These are phyloP conservation scores for Nomada flava DNA, from an alignment of 2,888 invertebrate genomes.

Conservation along the genomic window DNA sequence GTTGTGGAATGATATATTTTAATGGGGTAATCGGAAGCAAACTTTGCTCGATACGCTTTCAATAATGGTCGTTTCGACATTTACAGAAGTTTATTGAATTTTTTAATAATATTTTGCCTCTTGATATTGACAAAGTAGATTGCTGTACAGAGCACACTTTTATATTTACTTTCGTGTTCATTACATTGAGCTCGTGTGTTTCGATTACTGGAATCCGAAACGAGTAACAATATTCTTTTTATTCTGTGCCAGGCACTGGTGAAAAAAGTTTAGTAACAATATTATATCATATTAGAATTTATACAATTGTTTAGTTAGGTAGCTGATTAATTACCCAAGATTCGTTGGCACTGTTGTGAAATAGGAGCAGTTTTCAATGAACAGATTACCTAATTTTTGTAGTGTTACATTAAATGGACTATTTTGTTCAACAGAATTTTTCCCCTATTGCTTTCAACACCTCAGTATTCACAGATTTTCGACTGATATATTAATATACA, in stretches of 20 bases:
- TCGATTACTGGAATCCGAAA: too few relatives aligned
- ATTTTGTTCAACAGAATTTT: neutral
- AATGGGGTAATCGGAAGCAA: neutral
- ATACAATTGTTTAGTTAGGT: too few relatives aligned
- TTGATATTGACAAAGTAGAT: neutral
- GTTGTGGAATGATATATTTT: neutral
- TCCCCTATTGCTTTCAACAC: neutral
- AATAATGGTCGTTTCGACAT: neutral
- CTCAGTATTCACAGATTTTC: neutral
- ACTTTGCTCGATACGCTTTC: neutral
- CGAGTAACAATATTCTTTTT: too few relatives aligned
- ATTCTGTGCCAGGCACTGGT: too few relatives aligned
- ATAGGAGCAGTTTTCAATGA: too few relatives aligned
- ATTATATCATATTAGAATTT: too few relatives aligned
- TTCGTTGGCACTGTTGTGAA: too few relatives aligned
- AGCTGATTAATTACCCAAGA: too few relatives aligned
- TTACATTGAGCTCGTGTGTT: too few relatives aligned
- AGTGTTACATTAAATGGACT: neutral
- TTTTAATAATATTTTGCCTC: neutral
- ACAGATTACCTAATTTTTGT: neutral
- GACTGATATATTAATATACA: neutral
- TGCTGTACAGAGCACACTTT: too few relatives aligned
- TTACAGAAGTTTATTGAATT: neutral
- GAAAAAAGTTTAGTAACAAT: too few relatives aligned
- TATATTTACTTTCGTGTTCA: too few relatives aligned